phyloP scores from a whole-genome alignment of 2,797 vertebrate species.

The Choloepus didactylus region DNA sequence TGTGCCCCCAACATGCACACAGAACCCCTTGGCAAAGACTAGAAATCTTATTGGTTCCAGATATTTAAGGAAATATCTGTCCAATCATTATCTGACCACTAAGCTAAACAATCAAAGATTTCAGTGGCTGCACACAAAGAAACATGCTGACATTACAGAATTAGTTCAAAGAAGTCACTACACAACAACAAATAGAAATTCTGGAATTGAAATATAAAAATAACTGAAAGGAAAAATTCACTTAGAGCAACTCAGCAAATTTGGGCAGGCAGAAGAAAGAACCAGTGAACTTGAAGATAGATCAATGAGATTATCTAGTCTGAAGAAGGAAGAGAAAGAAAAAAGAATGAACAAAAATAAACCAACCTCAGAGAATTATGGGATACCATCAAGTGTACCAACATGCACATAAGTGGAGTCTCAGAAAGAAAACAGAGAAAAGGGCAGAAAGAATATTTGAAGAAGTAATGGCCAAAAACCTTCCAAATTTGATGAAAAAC shows the following conservation, averaged over 20 bases:
- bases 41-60: not conserved
- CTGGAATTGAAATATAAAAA: not conserved
- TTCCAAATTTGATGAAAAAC: not conserved
- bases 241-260: not conserved
- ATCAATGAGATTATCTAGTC: not conserved
- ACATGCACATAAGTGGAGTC: not conserved
- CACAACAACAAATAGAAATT: not conserved
- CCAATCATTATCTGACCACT: not conserved
- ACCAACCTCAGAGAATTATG: not conserved
- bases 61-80: not conserved
- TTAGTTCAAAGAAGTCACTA: not conserved
- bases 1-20: not conserved
- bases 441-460: not conserved
- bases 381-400: not conserved
- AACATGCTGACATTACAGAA: not conserved
- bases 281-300: not conserved
- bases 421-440: not conserved
- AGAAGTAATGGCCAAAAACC: not conserved
- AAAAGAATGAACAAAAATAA: not conserved
- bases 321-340: not conserved
- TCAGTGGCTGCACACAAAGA: not conserved
- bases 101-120: not conserved
- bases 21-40: not conserved
- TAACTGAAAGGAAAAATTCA: not conserved
- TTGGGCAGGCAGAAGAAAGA: not conserved